A percentile compares a stretch with the other conserved stretches of the same genome.
Evolutionary conservation across 2,797 vertebrate species (phyloP).

Genomic region (Craterocephalus amniculus): DNA sequence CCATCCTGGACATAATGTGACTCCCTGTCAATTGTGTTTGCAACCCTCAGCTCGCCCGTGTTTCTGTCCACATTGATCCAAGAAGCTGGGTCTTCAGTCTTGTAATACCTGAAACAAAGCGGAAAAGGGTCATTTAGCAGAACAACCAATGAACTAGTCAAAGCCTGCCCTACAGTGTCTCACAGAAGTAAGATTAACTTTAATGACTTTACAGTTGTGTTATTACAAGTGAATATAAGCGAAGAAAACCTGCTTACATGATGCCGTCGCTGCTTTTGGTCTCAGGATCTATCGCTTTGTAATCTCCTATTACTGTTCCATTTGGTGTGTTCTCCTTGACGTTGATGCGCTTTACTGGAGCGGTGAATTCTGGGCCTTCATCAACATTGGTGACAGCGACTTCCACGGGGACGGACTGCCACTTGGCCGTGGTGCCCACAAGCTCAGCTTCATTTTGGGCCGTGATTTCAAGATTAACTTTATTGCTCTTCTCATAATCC

Average conservation of each 20-base stretch:
- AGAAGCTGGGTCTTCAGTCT: constrained; percentile 75
- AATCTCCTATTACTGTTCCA: constrained; percentile 81
- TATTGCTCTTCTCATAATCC: constrained; percentile 81
- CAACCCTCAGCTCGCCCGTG: constrained; percentile 84
- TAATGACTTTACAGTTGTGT: background rate
- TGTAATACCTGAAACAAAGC: constrained; percentile 81
- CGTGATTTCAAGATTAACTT: constrained; percentile 79
- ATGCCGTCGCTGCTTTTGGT: constrained; percentile 83
- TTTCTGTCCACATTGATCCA: constrained; percentile 86
- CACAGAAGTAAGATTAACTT: constrained; percentile 10
- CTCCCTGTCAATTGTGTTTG: constrained; percentile 88
- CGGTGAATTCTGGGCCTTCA: constrained; percentile 88
- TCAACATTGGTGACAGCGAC: constrained; percentile 82
- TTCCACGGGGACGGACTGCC: constrained; percentile 76
- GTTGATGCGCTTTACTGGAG: constrained; percentile 64
- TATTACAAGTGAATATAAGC: background rate
- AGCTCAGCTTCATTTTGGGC: constrained; percentile 86
- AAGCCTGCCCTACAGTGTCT: constrained; percentile 56
- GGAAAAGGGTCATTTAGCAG: constrained; percentile 7
- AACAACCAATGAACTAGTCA: constrained; percentile 21
- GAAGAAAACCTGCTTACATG: constrained; percentile 70
- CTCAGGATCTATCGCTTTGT: constrained; percentile 87
- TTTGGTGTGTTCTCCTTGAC: constrained; percentile 82
- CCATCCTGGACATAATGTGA: constrained; percentile 77
- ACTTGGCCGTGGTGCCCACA: constrained; percentile 51